Evolutionary conservation across 2,113 vertebrate species (phyloP).

Genomic region (Notothenia coriiceps): DNA sequence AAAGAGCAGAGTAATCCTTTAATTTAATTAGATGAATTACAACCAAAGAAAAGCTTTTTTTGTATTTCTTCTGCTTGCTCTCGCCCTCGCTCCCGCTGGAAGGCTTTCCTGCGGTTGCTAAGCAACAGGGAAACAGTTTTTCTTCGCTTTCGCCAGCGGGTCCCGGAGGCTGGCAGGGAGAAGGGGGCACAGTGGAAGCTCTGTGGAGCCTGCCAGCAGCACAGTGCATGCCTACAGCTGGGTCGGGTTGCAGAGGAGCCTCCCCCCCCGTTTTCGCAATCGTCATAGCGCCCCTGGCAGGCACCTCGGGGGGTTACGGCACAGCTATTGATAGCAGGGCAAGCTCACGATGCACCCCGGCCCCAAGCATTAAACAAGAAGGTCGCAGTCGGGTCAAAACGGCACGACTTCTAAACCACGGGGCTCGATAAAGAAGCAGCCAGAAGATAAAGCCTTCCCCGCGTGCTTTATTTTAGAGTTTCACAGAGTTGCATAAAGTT

Average conservation of each 20-base stretch:
- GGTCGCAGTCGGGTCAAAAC: slow-evolving; percentile 43
- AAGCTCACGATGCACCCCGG: neutral
- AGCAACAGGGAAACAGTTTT: slow-evolving; percentile 79
- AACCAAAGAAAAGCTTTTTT: slow-evolving; percentile 64
- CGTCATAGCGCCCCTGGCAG: slow-evolving; percentile 39
- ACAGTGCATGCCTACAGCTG: slow-evolving; percentile 66
- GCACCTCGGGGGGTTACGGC: slow-evolving; percentile 19
- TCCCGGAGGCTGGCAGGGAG: slow-evolving; percentile 69
- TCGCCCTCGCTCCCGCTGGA: slow-evolving; percentile 53
- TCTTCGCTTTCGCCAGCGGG: slow-evolving; percentile 60
- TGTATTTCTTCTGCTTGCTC: slow-evolving; percentile 26
- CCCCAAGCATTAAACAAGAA: slow-evolving; percentile 41
- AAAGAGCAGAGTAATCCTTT: slow-evolving; percentile 76
- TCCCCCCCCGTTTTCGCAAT: neutral
- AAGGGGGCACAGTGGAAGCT: slow-evolving; percentile 71
- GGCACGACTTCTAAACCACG: slow-evolving; percentile 25
- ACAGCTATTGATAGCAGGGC: slow-evolving; percentile 28
- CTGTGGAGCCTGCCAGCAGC: slow-evolving; percentile 71
- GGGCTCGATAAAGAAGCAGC: slow-evolving; percentile 9
- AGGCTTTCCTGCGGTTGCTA: slow-evolving; percentile 77
- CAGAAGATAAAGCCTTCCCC: neutral
- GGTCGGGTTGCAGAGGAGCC: slow-evolving; percentile 35
- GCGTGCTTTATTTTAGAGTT: slow-evolving; percentile 14
- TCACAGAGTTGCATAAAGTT: slow-evolving; percentile 23
- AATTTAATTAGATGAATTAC: slow-evolving; percentile 82